These are phyloP conservation scores for Parnassius apollo DNA, from an alignment of 2,888 invertebrate genomes.

Conservation along the genomic window DNA sequence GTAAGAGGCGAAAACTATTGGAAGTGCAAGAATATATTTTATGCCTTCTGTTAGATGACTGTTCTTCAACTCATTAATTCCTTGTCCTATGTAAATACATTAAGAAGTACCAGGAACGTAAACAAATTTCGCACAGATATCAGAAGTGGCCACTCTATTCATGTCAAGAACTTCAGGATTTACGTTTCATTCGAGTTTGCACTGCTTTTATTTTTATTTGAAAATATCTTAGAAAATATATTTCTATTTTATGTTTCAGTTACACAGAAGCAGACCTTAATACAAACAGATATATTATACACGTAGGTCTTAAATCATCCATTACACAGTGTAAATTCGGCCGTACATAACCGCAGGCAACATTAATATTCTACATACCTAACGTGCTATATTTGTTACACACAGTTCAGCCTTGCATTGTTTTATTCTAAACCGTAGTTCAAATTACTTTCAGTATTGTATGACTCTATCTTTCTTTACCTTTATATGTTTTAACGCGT, in stretches of 20 bases:
- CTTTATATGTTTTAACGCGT: no score
- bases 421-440: background rate
- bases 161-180: slow-evolving; percentile 5
- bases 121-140: background rate
- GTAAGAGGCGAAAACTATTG: no score
- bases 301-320: background rate
- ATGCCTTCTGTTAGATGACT: no score
- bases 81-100: slow-evolving; percentile 1
- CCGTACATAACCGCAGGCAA: background rate
- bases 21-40: no score
- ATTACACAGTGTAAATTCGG: no score
- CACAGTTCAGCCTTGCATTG: no score
- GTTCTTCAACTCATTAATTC: background rate
- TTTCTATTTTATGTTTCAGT: no score
- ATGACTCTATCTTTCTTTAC: background rate
- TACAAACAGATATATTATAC: background rate
- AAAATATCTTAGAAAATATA: background rate
- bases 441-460: background rate
- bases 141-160: slow-evolving; percentile 8
- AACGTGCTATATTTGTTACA: no score
- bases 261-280: no score
- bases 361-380: no score
- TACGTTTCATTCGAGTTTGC: background rate
- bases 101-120: background rate
- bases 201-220: background rate